phyloP scores from a whole-genome alignment of 1,140 invertebrate species.

The Neocloeon triangulifer region DNA sequence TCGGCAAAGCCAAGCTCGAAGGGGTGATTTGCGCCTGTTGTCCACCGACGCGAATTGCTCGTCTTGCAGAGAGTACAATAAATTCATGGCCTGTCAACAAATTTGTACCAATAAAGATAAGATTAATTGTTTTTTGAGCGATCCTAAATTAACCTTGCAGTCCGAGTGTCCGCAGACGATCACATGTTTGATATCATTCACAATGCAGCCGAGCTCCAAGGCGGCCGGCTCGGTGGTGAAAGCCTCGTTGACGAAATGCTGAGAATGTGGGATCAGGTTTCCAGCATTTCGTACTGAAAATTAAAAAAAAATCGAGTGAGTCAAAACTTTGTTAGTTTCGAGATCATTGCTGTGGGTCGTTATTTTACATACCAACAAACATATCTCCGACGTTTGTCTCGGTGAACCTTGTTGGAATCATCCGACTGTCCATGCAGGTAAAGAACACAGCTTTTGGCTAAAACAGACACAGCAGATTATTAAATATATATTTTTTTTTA shows the following conservation, averaged over 20 bases:
- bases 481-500: background rate
- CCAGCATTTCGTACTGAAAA: slow-evolving; percentile 80
- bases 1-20: slow-evolving; percentile 76
- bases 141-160: slow-evolving; percentile 43
- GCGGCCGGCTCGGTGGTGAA: slow-evolving; percentile 86
- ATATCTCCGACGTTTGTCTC: slow-evolving; percentile 90
- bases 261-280: slow-evolving; percentile 75
- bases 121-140: background rate
- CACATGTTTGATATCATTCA: slow-evolving; percentile 81
- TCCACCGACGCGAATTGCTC: slow-evolving; percentile 47
- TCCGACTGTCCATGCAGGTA: slow-evolving; percentile 91
- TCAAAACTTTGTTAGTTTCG: background rate
- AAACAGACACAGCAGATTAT: slow-evolving; percentile 13
- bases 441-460: slow-evolving; percentile 92
- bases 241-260: slow-evolving; percentile 62
- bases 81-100: slow-evolving; percentile 57
- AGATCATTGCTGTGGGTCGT: too few species aligned
- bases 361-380: slow-evolving; percentile 58
- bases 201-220: slow-evolving; percentile 74
- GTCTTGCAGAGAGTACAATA: slow-evolving; percentile 61
- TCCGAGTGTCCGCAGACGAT: slow-evolving; percentile 94
- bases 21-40: slow-evolving; percentile 60
- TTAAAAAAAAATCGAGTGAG: slow-evolving; percentile 6
- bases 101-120: background rate
- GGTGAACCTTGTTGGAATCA: slow-evolving; percentile 86